A percentile compares a stretch with the other conserved stretches of the same genome.
Conservation (phyloP, 2,113 vertebrate species). For the Nannobrachium achirus region DNA sequence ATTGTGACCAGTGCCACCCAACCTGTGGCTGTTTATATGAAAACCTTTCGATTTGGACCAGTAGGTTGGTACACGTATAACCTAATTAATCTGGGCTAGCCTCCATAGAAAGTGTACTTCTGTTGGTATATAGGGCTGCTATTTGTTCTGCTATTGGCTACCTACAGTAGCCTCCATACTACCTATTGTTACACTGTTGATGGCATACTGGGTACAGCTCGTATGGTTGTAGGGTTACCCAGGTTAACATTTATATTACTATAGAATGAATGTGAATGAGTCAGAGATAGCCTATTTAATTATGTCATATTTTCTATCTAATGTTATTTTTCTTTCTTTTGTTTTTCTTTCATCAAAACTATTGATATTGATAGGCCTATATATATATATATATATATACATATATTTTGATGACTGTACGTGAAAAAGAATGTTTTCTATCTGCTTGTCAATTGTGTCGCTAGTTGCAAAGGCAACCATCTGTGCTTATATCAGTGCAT, state of each 20-base stretch:
- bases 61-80: background rate
- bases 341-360: conserved; percentile 25
- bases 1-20: background rate
- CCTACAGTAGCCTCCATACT: conserved; percentile 26
- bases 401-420: conserved; percentile 37
- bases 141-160: conserved; percentile 14
- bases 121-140: background rate
- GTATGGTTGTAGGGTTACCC: conserved; percentile 13
- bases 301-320: conserved; percentile 28
- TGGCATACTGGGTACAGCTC: conserved; percentile 13
- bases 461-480: conserved; percentile 16
- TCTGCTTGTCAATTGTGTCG: conserved; percentile 20
- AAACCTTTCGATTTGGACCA: background rate
- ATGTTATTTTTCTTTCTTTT: conserved; percentile 25
- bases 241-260: conserved; percentile 18
- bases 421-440: conserved; percentile 46
- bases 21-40: background rate
- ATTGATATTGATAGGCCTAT: conserved; percentile 31
- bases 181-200: conserved; percentile 18
- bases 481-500: background rate
- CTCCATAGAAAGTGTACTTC: background rate
- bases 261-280: conserved; percentile 24
- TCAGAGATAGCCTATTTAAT: conserved; percentile 18
- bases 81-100: background rate
- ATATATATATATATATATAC: conserved; percentile 1